These are phyloP conservation scores for Conus betulinus DNA, from an alignment of 1,140 invertebrate species.

Conservation along the genomic window DNA sequence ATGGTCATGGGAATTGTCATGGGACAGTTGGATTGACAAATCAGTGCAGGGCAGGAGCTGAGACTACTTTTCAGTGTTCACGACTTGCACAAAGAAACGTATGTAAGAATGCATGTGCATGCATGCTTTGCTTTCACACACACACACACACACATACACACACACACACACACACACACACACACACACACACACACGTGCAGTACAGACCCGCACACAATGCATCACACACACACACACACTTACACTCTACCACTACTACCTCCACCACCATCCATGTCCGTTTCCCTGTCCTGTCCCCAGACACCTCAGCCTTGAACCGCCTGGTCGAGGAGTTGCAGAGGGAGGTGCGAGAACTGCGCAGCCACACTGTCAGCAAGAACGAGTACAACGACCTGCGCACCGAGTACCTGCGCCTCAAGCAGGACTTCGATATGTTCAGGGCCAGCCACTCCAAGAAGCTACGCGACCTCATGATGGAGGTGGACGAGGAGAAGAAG, in stretches of 20 bases:
- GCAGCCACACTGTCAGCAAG: conserved; percentile 63
- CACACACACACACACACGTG: neutral
- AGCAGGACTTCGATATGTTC: conserved; percentile 65
- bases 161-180: neutral
- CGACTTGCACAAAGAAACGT: no score
- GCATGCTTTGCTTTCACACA: neutral
- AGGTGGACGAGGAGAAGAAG: conserved; percentile 76
- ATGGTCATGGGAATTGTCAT: no score
- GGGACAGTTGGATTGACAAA: no score
- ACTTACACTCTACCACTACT: no score
- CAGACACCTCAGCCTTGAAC: neutral
- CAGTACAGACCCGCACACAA: no score
- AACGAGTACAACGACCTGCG: conserved; percentile 66
- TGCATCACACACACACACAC: no score
- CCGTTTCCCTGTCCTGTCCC: no score
- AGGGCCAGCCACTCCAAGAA: conserved; percentile 63
- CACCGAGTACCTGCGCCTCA: conserved; percentile 63
- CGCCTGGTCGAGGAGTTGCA: conserved; percentile 65
- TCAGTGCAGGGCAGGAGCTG: no score
- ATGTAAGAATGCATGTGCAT: no score
- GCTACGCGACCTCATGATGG: conserved; percentile 69
- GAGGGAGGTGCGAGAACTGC: conserved; percentile 60
- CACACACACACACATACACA: neutral
- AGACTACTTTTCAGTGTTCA: no score
- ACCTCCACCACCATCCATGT: no score